Conservation (phyloP, 2,888 invertebrate genomes). For the Metopia argyrocephala region DNA sequence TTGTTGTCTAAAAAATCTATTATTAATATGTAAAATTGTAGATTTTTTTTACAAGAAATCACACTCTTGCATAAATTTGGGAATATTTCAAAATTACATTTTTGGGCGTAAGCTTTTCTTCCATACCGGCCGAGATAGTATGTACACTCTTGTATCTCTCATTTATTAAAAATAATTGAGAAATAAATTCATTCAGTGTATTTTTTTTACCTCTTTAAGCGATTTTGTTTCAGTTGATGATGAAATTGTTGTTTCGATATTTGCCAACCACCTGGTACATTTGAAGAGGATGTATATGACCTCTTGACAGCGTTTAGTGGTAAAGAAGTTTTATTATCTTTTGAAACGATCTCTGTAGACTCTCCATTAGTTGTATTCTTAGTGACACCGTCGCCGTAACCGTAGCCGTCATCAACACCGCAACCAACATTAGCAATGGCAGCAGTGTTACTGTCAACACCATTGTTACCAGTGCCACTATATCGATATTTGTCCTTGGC, state of each 20-base stretch:
- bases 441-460: neutral
- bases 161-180: no score
- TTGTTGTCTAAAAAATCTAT: no score
- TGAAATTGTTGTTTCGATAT: conserved; percentile 74
- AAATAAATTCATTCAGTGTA: neutral
- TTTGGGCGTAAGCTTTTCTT: no score
- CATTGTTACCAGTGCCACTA: neutral
- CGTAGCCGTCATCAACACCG: neutral
- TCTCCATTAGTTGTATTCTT: conserved; percentile 5
- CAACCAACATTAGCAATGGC: neutral
- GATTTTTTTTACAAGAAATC: no score
- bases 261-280: conserved; percentile 69
- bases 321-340: conserved; percentile 54
- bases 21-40: no score
- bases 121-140: no score
- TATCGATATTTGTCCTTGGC: conserved; percentile 59
- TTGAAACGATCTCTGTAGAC: conserved; percentile 25
- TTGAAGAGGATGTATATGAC: conserved; percentile 17
- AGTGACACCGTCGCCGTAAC: neutral
- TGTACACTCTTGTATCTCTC: no score
- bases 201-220: conserved; percentile 72
- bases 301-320: conserved; percentile 44
- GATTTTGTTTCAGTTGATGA: conserved; percentile 72
- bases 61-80: no score
- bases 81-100: no score